A percentile compares a stretch with the other conserved stretches of the same genome.
phyloP scores from a whole-genome alignment of 2,797 vertebrate species.

The Enteromius unitaeniatus region DNA sequence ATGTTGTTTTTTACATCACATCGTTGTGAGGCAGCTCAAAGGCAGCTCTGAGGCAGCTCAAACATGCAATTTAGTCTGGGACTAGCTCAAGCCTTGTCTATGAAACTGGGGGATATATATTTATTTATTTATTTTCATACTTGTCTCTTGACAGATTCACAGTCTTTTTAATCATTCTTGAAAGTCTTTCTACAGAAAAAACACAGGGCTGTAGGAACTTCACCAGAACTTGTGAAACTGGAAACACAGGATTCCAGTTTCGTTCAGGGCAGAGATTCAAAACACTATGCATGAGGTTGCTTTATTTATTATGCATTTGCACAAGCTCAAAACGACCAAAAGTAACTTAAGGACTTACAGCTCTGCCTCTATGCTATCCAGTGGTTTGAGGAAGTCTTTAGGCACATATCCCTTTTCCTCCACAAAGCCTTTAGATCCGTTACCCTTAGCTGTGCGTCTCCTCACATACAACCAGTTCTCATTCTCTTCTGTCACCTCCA shows the following conservation, averaged over 20 bases:
- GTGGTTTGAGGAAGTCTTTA: slow-evolving; percentile 56
- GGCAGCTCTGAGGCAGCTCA: no score
- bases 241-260: slow-evolving; percentile 18
- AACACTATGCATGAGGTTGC: neutral
- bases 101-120: no score
- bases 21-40: no score
- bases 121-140: neutral
- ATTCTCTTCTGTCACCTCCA: slow-evolving; percentile 57
- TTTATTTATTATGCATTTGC: neutral
- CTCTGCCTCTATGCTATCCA: slow-evolving; percentile 61
- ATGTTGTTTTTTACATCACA: no score
- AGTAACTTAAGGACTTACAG: slow-evolving; percentile 61
- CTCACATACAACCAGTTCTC: slow-evolving; percentile 60
- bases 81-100: no score
- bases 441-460: slow-evolving; percentile 13
- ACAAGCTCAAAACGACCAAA: neutral
- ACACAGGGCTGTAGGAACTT: neutral
- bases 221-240: slow-evolving; percentile 37
- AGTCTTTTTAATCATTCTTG: neutral
- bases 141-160: neutral
- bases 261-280: neutral
- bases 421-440: neutral
- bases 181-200: neutral
- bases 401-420: slow-evolving; percentile 60
- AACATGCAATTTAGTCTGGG: no score